Percentiles rank a stretch among this genome's conserved stretches.
Conservation (phyloP, 2,888 invertebrate genomes). For the Andrena trimmerana region DNA sequence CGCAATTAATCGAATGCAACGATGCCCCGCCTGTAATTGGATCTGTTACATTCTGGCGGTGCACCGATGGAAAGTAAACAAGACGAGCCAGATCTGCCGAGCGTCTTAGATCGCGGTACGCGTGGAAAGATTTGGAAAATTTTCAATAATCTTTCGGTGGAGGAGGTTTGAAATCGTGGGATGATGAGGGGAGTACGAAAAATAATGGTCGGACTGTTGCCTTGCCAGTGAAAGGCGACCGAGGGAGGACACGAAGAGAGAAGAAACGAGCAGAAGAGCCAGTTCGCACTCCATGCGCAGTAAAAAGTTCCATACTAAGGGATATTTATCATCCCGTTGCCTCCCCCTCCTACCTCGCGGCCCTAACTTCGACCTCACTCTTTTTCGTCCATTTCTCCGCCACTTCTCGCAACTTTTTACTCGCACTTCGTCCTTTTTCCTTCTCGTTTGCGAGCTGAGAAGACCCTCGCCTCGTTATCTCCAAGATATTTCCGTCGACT, state of each 20-base stretch:
- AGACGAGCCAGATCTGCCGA: neutral
- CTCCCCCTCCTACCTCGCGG: constrained; percentile 9
- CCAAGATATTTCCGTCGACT: constrained; percentile 76
- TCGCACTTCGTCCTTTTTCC: constrained; percentile 19
- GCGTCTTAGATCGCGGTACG: neutral
- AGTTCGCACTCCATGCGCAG: constrained; percentile 70
- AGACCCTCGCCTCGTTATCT: constrained; percentile 70
- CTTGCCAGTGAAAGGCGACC: constrained; percentile 6
- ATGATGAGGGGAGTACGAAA: neutral
- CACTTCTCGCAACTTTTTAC: constrained; percentile 70
- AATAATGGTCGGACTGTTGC: neutral
- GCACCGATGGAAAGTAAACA: constrained; percentile 66
- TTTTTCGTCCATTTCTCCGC: constrained; percentile 54
- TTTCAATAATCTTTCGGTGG: neutral
- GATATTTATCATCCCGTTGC: constrained; percentile 75
- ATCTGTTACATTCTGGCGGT: constrained; percentile 54
- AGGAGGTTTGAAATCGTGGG: neutral
- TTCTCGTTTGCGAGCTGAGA: constrained; percentile 7
- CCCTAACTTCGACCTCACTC: constrained; percentile 22
- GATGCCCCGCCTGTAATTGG: constrained; percentile 70
- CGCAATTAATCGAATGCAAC: constrained; percentile 70
- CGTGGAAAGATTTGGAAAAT: neutral
- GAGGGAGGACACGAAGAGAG: constrained; percentile 33
- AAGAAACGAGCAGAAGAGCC: constrained; percentile 55
- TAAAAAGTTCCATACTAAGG: constrained; percentile 71